Conservation (phyloP, 2,797 vertebrate genomes). For the Aldrovandia affinis region DNA sequence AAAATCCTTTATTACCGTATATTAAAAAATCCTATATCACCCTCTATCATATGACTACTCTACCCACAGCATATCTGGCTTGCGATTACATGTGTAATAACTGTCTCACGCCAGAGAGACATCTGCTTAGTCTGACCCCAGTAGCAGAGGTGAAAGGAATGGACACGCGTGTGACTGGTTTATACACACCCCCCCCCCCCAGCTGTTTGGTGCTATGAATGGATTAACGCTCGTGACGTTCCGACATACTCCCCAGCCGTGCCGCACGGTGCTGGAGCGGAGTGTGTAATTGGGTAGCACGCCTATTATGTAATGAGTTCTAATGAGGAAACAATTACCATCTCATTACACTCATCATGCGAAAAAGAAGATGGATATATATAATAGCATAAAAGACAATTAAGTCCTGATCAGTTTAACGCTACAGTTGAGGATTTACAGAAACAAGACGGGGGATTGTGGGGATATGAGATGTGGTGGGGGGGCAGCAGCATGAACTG, state of each 20-base stretch:
- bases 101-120: neutral
- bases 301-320: constrained; percentile 22
- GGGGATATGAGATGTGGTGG: neutral
- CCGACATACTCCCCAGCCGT: neutral
- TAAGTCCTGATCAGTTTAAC: neutral
- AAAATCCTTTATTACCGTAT: neutral
- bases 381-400: neutral
- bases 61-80: neutral
- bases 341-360: constrained; percentile 20
- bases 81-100: neutral
- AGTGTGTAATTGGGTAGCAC: constrained; percentile 15
- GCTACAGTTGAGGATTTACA: neutral
- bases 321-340: constrained; percentile 22
- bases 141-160: constrained; percentile 2
- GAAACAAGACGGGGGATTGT: neutral
- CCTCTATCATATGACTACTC: neutral
- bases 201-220: neutral
- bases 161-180: neutral
- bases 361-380: neutral
- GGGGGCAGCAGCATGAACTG: neutral
- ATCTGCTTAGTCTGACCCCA: neutral
- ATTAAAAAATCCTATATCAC: neutral
- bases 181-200: neutral
- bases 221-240: neutral
- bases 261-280: neutral